These are phyloP conservation scores for Xylocampa areola DNA, from an alignment of 2,888 invertebrate species.

Conservation along the genomic window DNA sequence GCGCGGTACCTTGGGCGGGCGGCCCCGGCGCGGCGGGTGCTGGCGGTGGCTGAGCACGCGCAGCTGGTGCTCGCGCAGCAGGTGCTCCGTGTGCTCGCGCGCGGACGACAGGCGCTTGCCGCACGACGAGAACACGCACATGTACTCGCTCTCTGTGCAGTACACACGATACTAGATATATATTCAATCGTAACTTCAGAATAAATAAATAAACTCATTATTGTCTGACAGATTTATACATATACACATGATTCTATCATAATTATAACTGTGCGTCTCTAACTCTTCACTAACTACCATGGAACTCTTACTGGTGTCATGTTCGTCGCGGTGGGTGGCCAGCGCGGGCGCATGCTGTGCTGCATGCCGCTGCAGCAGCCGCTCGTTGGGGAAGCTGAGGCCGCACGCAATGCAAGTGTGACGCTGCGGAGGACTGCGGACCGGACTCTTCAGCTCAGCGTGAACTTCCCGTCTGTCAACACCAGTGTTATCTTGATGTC, in stretches of 20 bases:
- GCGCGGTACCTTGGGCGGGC: constrained; percentile 60
- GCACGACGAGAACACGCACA: constrained; percentile 85
- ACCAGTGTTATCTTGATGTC: neutral
- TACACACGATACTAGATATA: neutral
- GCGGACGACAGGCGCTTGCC: constrained; percentile 75
- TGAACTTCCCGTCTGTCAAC: constrained; percentile 75
- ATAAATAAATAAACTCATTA: no score
- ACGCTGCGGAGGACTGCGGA: constrained; percentile 49
- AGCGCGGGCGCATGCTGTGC: constrained; percentile 41
- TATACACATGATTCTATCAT: no score
- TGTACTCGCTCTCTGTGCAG: constrained; percentile 59
- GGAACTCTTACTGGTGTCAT: constrained; percentile 31
- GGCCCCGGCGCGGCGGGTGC: constrained; percentile 60
- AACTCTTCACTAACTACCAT: no score
- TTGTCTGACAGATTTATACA: no score
- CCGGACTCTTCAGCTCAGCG: constrained; percentile 63
- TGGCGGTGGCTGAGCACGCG: constrained; percentile 71
- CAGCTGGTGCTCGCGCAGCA: constrained; percentile 84
- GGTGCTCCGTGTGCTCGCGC: constrained; percentile 85
- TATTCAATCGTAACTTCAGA: neutral
- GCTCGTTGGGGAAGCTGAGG: constrained; percentile 65
- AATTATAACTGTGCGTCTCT: no score
- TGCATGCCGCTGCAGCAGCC: constrained; percentile 66
- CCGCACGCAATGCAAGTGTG: constrained; percentile 69
- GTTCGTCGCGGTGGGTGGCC: constrained; percentile 33